Base-by-base conservation (phyloP, 30 jellyfish, hydroid and myxozoan genomes). In the Chrysaora quinquecirrha region DNA sequence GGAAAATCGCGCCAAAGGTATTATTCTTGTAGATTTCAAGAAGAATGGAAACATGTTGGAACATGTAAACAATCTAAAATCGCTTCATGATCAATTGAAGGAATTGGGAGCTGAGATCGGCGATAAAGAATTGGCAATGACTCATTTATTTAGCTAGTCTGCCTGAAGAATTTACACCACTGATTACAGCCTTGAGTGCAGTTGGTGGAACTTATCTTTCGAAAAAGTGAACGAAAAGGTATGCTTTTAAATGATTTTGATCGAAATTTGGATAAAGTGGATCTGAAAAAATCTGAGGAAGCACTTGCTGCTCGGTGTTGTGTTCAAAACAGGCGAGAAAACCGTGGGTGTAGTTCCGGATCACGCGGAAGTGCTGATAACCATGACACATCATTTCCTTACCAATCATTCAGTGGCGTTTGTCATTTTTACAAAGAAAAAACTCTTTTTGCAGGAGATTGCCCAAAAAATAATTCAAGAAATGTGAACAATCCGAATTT, bases 151-250 rank as follows among this genome's bases (percentile, higher is more conserved):
- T 75, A 22, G 87, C 76, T 21, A 83, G 87, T 71, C 38, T 83
- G 46, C 94, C 87, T 30, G 94, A 83, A 19, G 87, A 71, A 19
- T 83, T 25, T 31, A 72, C 18, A 47, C 73, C 76, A 2, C 54
- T 84, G 29, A 84, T 84, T 0, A 84, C 90, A 29, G 95, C 95
- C 4, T 72, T 84, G 38, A 89, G 61, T 38, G 78, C 89, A n/a
- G 78, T 84, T 35, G 88, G 73, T 21, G 81, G 64, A 75, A 47
- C 1, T 71, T 71, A n/a, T 74, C 75, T 16, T 74, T 74, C 49
- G 68, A 70, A 72, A 72, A 72, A 46, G 84, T 72, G n/a, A n/a
- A n/a, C n/a, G n/a, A 34, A 72, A 72, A 72, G 76, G 78, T 24
- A 72, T 72, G 71, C 24, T 72, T 33, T 47, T 72, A 11, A 72